Conservation (phyloP, 2,797 vertebrate genomes). For the Acanthopagrus latus region DNA sequence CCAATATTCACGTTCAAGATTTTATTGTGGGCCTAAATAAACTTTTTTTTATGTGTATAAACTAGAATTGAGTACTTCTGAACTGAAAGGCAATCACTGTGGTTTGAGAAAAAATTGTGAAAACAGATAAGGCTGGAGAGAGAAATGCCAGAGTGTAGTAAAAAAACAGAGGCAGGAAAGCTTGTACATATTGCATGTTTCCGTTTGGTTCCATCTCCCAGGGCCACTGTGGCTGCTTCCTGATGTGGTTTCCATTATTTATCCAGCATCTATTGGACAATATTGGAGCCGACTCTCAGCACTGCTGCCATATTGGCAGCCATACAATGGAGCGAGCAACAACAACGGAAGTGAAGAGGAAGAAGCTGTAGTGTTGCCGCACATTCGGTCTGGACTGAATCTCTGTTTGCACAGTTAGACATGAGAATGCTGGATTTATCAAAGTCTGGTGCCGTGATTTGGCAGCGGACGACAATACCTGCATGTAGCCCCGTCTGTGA, state of each 20-base stretch:
- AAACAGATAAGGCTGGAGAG: slow-evolving; percentile 57
- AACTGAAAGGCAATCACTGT: slow-evolving; percentile 12
- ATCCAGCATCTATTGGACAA: slow-evolving; percentile 79
- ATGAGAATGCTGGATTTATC: slow-evolving; percentile 37
- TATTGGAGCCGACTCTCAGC: slow-evolving; percentile 64
- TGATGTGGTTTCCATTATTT: slow-evolving; percentile 83
- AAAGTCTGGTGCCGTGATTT: slow-evolving; percentile 45
- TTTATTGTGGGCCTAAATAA: slow-evolving; percentile 11
- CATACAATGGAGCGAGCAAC: slow-evolving; percentile 44
- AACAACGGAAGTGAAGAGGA: slow-evolving; percentile 65
- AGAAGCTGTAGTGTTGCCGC: slow-evolving; percentile 50
- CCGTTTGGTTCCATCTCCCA: slow-evolving; percentile 76
- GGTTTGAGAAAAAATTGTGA: slow-evolving; percentile 40
- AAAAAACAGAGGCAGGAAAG: slow-evolving; percentile 44
- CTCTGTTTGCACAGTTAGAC: slow-evolving; percentile 51
- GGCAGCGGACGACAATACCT: slow-evolving; percentile 31
- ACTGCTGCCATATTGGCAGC: slow-evolving; percentile 73
- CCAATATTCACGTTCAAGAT: slow-evolving; percentile 20
- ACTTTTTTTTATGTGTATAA: neutral
- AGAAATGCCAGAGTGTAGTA: slow-evolving; percentile 37
- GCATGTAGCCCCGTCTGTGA: slow-evolving; percentile 8
- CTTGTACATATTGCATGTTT: slow-evolving; percentile 81
- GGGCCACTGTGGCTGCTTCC: slow-evolving; percentile 74
- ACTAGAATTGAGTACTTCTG: neutral
- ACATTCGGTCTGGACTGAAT: slow-evolving; percentile 53